These are phyloP conservation scores for Pandemis corylana DNA, from an alignment of 2,888 invertebrate species.

Conservation along the genomic window DNA sequence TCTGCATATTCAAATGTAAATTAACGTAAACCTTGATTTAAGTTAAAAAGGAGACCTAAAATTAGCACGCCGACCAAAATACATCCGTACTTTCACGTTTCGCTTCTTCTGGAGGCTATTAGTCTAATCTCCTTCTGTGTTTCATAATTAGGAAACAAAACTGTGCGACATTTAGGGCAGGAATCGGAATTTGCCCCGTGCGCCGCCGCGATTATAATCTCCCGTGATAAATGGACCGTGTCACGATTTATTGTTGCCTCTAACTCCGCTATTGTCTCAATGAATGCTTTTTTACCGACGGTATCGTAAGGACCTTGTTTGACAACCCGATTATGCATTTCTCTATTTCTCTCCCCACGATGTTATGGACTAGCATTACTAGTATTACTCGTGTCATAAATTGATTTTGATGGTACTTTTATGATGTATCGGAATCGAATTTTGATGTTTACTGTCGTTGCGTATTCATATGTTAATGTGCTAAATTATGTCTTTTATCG, in stretches of 20 bases:
- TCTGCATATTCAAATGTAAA: neutral
- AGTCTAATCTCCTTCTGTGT: conserved; percentile 15
- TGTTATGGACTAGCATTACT: conserved; percentile 20
- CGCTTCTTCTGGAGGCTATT: neutral
- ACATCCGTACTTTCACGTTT: neutral
- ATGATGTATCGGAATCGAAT: conserved; percentile 74
- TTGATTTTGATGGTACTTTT: conserved; percentile 80
- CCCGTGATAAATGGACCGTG: conserved; percentile 80
- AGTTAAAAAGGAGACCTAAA: neutral
- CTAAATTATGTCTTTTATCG: conserved; percentile 63
- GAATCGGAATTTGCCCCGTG: conserved; percentile 68
- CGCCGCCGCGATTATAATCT: conserved; percentile 76
- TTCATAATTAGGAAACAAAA: conserved; percentile 40
- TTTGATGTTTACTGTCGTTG: conserved; percentile 69
- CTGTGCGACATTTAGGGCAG: conserved; percentile 38
- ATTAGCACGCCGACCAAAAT: neutral
- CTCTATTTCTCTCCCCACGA: conserved; percentile 44
- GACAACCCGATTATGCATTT: conserved; percentile 76
- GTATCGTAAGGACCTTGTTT: conserved; percentile 74
- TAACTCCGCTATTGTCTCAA: conserved; percentile 82
- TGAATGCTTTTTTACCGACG: conserved; percentile 82
- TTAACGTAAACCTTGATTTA: neutral
- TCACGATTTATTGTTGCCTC: conserved; percentile 80
- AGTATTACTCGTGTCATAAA: conserved; percentile 71
- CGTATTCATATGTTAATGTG: conserved; percentile 80